Conservation (phyloP, 2,888 invertebrate species). For the Leptothorax acervorum region DNA sequence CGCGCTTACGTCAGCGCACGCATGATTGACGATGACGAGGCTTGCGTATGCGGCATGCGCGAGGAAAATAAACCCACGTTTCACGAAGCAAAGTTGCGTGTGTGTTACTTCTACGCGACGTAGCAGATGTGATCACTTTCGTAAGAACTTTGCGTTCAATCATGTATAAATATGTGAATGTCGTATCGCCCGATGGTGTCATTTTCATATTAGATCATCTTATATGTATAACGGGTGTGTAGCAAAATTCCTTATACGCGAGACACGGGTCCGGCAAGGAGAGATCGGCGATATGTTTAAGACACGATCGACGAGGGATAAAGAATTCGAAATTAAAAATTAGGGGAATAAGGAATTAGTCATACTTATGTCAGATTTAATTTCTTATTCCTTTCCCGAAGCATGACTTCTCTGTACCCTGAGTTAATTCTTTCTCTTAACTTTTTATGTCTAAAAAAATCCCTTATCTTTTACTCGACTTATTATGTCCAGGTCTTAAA, state of each 20-base stretch:
- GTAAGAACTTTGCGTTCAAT: background rate
- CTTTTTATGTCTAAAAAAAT: too few relatives aligned
- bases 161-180: background rate
- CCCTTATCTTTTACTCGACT: too few relatives aligned
- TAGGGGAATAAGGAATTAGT: background rate
- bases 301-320: background rate
- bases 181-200: background rate
- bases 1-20: constrained; percentile 2
- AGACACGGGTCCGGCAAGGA: background rate
- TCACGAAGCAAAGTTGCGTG: background rate
- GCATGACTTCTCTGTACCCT: background rate
- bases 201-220: background rate
- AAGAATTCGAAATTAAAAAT: background rate
- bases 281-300: too few relatives aligned
- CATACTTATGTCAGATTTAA: background rate
- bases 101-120: background rate
- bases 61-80: background rate
- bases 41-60: background rate
- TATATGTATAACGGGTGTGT: background rate
- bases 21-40: background rate
- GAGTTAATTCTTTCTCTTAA: background rate
- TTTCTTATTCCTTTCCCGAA: background rate
- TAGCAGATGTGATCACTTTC: background rate
- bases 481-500: background rate
- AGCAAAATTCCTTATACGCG: too few relatives aligned